A percentile compares a stretch with the other conserved stretches of the same genome.
Evolutionary conservation across 2,888 invertebrate genomes (phyloP).

Genomic region (Melangyna quadrimaculata): DNA sequence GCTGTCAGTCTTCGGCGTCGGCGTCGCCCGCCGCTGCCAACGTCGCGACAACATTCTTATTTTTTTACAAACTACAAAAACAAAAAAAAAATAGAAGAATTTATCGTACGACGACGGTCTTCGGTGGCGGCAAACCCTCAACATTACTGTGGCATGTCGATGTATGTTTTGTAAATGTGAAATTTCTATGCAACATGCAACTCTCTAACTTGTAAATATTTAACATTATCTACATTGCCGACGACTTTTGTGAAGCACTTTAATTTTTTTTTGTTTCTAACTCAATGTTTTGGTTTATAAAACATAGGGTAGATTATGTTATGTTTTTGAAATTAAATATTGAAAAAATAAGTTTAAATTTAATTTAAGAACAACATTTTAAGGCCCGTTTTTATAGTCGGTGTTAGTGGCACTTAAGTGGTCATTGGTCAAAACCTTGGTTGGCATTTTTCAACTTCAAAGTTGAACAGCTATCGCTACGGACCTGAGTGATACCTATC

Average conservation of each 20-base stretch:
- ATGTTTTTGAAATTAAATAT: neutral
- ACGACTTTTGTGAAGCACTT: conserved; percentile 23
- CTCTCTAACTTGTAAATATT: conserved; percentile 62
- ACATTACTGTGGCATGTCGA: neutral
- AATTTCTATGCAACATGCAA: conserved; percentile 41
- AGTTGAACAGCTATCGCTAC: no score
- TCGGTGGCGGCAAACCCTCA: conserved; percentile 18
- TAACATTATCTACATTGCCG: conserved; percentile 53
- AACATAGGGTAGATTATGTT: neutral
- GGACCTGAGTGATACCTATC: no score
- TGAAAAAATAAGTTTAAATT: no score
- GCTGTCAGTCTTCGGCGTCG: conserved; percentile 42
- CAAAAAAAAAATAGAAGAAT: conserved; percentile 55
- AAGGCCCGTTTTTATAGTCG: no score
- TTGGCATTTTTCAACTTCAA: no score
- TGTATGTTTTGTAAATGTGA: conserved; percentile 7
- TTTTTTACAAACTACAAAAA: neutral
- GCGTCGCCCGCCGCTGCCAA: neutral
- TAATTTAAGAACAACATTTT: no score
- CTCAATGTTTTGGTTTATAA: neutral
- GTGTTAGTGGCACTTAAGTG: no score
- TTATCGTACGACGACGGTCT: conserved; percentile 34
- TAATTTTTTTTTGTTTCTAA: neutral
- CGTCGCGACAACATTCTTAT: conserved; percentile 64
- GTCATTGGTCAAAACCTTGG: no score